These are phyloP conservation scores for Tonatia bakeri DNA, from an alignment of 2,113 vertebrate species.

Conservation along the genomic window DNA sequence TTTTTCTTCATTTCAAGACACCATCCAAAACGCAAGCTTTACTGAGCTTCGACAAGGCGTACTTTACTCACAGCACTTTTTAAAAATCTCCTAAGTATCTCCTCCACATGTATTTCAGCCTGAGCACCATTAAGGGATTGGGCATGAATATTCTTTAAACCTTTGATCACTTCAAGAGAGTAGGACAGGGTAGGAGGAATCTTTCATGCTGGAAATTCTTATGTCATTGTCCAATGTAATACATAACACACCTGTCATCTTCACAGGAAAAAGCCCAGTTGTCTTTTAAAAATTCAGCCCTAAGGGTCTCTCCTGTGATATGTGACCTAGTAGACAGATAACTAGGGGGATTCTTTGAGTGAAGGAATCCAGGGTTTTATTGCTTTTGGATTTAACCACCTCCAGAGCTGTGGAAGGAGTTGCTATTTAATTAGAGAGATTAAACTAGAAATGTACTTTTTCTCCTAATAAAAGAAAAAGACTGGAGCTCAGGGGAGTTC, in stretches of 20 bases:
- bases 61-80: background rate
- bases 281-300: slow-evolving; percentile 71
- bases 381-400: slow-evolving; percentile 55
- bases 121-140: slow-evolving; percentile 68
- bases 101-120: slow-evolving; percentile 63
- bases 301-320: slow-evolving; percentile 73
- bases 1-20: background rate
- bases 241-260: slow-evolving; percentile 77
- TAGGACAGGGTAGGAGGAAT: slow-evolving; percentile 64
- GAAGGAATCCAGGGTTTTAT: slow-evolving; percentile 65
- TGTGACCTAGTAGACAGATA: slow-evolving; percentile 74
- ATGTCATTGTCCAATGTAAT: slow-evolving; percentile 76
- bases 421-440: slow-evolving; percentile 62
- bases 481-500: background rate
- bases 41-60: slow-evolving; percentile 25
- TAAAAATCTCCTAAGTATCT: slow-evolving; percentile 63
- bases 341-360: slow-evolving; percentile 62
- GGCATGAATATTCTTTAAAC: slow-evolving; percentile 68
- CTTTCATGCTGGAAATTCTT: slow-evolving; percentile 73
- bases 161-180: slow-evolving; percentile 60
- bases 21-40: background rate
- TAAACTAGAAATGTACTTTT: slow-evolving; percentile 46
- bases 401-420: slow-evolving; percentile 56
- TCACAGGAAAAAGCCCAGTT: slow-evolving; percentile 72
- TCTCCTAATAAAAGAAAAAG: slow-evolving; percentile 49